These are phyloP conservation scores for Leptura quadrifasciata DNA, from an alignment of 2,888 invertebrate genomes.

Conservation along the genomic window DNA sequence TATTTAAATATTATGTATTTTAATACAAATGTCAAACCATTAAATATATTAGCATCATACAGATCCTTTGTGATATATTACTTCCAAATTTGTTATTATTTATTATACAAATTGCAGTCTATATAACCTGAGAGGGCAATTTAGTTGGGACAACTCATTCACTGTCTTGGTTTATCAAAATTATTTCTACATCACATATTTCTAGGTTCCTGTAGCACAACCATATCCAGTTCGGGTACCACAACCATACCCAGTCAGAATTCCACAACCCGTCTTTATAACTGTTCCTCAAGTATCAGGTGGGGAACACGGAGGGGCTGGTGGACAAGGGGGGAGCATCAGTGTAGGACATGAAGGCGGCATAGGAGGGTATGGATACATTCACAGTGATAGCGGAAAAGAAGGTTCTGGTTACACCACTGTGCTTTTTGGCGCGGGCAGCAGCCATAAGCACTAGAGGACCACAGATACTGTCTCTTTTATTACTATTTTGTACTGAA, in stretches of 20 bases:
- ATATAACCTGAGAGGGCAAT: no score
- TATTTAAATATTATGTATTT: no score
- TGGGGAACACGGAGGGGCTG: background rate
- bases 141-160: no score
- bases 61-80: no score
- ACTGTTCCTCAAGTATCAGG: background rate
- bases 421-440: background rate
- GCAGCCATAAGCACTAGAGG: background rate
- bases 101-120: no score
- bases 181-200: background rate
- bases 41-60: no score
- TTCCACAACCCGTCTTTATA: background rate
- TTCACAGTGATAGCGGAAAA: background rate
- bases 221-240: slow-evolving; percentile 7
- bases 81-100: no score
- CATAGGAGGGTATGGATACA: no score
- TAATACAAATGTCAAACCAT: no score
- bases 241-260: background rate
- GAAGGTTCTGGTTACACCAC: background rate
- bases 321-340: background rate
- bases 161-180: no score
- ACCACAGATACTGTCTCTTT: no score
- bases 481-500: no score
- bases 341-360: background rate
- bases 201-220: slow-evolving; percentile 8